Conservation (phyloP, 2,113 vertebrate species). For the Rhinogobius similis region DNA sequence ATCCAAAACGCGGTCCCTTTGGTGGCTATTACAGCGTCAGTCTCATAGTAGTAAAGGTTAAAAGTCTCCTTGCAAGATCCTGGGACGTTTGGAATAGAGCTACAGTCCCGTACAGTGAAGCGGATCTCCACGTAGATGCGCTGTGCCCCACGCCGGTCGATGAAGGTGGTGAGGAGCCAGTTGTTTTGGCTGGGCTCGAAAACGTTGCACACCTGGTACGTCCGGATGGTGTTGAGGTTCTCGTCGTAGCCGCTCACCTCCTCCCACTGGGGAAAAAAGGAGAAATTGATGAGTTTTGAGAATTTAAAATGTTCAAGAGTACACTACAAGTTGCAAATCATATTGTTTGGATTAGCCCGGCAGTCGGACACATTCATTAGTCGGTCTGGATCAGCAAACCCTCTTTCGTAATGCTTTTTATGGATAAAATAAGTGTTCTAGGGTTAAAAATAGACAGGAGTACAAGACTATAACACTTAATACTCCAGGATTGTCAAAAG, state of each 20-base stretch:
- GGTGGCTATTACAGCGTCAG: slow-evolving; percentile 92
- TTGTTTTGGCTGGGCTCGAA: slow-evolving; percentile 99
- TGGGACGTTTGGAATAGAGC: slow-evolving; percentile 95
- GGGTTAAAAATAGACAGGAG: too few relatives aligned
- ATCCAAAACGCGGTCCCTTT: slow-evolving; percentile 97
- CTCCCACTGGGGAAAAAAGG: slow-evolving; percentile 86
- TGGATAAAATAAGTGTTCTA: too few relatives aligned
- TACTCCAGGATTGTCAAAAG: too few relatives aligned
- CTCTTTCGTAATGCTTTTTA: too few relatives aligned
- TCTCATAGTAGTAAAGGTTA: slow-evolving; percentile 98
- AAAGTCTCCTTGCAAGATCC: slow-evolving; percentile 99
- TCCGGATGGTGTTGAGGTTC: slow-evolving; percentile 98
- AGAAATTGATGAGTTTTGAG: slow-evolving; percentile 38
- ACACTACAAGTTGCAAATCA: neutral
- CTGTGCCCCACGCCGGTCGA: slow-evolving; percentile 89
- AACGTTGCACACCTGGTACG: slow-evolving; percentile 98
- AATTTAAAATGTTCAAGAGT: neutral
- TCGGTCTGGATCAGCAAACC: too few relatives aligned
- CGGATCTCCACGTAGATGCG: slow-evolving; percentile 98
- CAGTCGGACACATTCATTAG: too few relatives aligned
- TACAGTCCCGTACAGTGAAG: slow-evolving; percentile 97
- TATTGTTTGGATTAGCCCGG: too few relatives aligned
- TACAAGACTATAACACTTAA: too few relatives aligned
- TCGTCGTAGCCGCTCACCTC: slow-evolving; percentile 99
- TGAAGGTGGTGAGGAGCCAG: slow-evolving; percentile 98